These are phyloP conservation scores for Heliconius charithonia DNA, from an alignment of 2,888 invertebrate species.

Conservation along the genomic window DNA sequence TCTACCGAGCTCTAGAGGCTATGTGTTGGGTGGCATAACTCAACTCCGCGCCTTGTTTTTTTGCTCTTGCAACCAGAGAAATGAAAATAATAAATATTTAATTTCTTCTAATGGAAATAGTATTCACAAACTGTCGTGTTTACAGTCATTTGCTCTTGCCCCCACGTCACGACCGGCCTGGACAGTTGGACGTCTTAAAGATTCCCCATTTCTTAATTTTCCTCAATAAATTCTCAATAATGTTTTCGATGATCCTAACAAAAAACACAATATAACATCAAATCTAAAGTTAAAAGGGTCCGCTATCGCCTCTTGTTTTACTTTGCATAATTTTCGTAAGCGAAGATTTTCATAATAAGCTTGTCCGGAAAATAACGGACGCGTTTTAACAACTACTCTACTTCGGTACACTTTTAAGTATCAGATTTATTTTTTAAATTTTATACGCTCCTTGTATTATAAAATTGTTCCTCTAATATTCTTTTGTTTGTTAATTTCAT, in stretches of 20 bases:
- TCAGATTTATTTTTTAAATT: constrained; percentile 13
- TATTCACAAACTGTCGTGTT: too few relatives aligned
- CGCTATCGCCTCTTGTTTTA: constrained; percentile 19
- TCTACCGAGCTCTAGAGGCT: not conserved
- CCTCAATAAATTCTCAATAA: not conserved
- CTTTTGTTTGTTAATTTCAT: constrained; percentile 16
- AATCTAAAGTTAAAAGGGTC: constrained; percentile 10
- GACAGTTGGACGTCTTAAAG: too few relatives aligned
- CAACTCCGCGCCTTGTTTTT: not conserved
- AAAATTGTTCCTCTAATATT: not conserved
- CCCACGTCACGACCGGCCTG: too few relatives aligned
- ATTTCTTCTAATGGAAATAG: too few relatives aligned
- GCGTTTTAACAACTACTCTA: constrained; percentile 23
- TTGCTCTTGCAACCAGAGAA: not conserved
- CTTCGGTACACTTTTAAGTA: constrained; percentile 22
- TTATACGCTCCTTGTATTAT: constrained; percentile 3
- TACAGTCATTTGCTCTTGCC: too few relatives aligned
- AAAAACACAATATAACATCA: constrained; percentile 13
- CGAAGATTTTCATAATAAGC: constrained; percentile 31
- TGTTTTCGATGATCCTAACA: not conserved
- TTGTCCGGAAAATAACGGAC: constrained; percentile 25
- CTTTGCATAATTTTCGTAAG: constrained; percentile 30
- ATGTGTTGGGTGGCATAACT: not conserved
- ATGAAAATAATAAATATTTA: not conserved
- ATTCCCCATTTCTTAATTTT: not conserved